These are phyloP conservation scores for Pseudocheirus occidentalis DNA, from an alignment of 2,797 vertebrate species.

Conservation along the genomic window DNA sequence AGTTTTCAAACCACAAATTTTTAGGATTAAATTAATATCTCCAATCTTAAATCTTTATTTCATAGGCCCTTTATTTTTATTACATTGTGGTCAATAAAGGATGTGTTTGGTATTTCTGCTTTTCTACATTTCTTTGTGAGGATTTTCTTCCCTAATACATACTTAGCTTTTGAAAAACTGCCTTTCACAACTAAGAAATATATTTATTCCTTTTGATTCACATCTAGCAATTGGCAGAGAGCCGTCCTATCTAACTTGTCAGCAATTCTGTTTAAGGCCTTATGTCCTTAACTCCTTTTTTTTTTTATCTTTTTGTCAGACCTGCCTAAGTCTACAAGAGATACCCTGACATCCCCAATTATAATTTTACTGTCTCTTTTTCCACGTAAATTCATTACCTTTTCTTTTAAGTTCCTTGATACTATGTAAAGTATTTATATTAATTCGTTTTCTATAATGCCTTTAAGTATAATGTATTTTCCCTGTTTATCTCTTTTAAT, in stretches of 20 bases:
- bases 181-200: neutral
- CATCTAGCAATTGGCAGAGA: neutral
- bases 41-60: neutral
- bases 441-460: neutral
- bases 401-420: neutral
- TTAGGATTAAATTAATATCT: neutral
- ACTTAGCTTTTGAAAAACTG: neutral
- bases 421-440: neutral
- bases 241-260: neutral
- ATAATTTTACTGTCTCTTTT: slow-evolving; percentile 1
- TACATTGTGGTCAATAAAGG: neutral
- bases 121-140: neutral
- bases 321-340: neutral
- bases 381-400: neutral
- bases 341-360: neutral
- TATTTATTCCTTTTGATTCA: neutral
- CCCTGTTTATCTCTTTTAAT: neutral
- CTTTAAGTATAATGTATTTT: neutral
- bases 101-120: neutral
- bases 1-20: neutral
- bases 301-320: neutral
- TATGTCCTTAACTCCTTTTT: neutral
- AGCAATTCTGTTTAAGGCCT: neutral
- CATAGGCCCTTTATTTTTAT: neutral
- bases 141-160: neutral